A percentile compares a stretch with the other conserved stretches of the same genome.
phyloP scores from a whole-genome alignment of 2,888 invertebrate genomes.

The Stenichneumon culpator region DNA sequence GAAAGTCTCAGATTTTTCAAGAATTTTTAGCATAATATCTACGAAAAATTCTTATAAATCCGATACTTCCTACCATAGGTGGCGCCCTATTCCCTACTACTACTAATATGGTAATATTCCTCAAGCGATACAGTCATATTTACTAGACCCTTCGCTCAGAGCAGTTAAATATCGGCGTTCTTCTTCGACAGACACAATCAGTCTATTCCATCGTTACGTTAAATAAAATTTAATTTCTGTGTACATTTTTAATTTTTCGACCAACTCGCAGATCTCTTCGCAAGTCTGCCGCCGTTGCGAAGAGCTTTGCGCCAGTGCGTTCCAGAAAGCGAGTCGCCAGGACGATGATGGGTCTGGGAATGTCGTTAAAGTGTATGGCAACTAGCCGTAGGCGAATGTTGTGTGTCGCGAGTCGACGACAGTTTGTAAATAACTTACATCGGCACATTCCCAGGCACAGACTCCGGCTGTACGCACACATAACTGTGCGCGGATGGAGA shows the following conservation, averaged over 20 bases:
- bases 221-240: background rate
- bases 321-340: slow-evolving; percentile 19
- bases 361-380: slow-evolving; percentile 25
- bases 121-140: too few species aligned
- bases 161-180: too few species aligned
- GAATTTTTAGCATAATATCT: too few species aligned
- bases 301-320: background rate
- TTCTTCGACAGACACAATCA: too few species aligned
- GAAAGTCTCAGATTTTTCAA: too few species aligned
- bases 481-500: slow-evolving; percentile 4
- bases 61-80: too few species aligned
- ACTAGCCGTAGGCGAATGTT: slow-evolving; percentile 30
- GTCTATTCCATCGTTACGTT: too few species aligned
- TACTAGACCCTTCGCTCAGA: too few species aligned
- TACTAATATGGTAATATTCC: too few species aligned
- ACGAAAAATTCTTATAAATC: too few species aligned
- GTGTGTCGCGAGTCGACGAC: slow-evolving; percentile 30
- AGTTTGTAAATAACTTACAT: slow-evolving; percentile 48
- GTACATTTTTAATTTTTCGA: background rate
- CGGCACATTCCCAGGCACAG: background rate
- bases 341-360: slow-evolving; percentile 31
- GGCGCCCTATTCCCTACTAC: too few species aligned
- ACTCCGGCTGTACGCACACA: background rate
- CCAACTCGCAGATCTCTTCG: background rate
- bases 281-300: background rate